phyloP scores from a whole-genome alignment of 2,888 invertebrate genomes.

The Pyrgus malvae region DNA sequence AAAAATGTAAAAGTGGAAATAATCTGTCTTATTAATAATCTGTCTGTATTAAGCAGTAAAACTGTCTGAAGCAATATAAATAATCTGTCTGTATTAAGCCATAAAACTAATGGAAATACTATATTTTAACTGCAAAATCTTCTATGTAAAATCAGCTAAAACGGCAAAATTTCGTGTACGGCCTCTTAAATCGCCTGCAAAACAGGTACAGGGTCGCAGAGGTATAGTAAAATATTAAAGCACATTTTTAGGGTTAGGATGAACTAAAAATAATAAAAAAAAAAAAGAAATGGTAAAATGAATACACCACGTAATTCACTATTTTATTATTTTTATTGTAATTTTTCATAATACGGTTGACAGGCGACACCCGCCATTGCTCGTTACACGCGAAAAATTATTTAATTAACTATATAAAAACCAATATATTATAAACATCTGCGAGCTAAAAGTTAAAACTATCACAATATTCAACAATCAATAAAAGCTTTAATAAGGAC shows the following conservation, averaged over 20 bases:
- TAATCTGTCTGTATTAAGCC: too few relatives aligned
- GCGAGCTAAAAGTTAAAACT: conserved; percentile 30
- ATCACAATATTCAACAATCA: conserved; percentile 63
- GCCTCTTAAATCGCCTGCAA: too few relatives aligned
- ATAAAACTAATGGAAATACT: too few relatives aligned
- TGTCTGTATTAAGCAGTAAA: too few relatives aligned
- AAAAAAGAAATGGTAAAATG: conserved; percentile 5
- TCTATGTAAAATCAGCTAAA: too few relatives aligned
- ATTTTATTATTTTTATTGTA: conserved; percentile 81
- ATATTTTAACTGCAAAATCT: too few relatives aligned
- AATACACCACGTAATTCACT: conserved; percentile 58
- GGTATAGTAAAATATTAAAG: background rate
- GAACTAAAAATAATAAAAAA: background rate
- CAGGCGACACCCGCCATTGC: conserved; percentile 56
- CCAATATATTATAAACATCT: conserved; percentile 25
- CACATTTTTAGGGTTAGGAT: too few relatives aligned
- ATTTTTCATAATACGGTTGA: conserved; percentile 77
- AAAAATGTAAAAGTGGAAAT: too few relatives aligned
- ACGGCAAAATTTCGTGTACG: too few relatives aligned
- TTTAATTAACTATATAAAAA: conserved; percentile 42
- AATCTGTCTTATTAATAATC: too few relatives aligned
- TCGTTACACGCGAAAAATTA: conserved; percentile 51
- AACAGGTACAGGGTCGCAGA: too few relatives aligned
- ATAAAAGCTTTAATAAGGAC: conserved; percentile 70
- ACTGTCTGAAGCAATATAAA: too few relatives aligned